phyloP scores from a whole-genome alignment of 2,113 vertebrate genomes.

The Clarias batrachus region DNA sequence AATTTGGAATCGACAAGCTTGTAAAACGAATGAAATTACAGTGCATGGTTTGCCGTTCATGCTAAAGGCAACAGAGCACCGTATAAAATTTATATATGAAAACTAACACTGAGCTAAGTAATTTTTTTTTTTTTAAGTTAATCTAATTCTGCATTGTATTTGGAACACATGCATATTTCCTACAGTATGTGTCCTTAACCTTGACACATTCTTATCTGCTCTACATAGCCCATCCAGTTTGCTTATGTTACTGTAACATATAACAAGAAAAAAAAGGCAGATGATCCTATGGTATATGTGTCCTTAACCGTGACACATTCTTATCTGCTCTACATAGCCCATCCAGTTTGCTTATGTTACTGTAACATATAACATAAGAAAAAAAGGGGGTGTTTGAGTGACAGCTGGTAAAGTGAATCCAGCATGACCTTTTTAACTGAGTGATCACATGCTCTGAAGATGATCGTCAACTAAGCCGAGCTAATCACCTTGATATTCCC shows the following conservation, averaged over 20 bases:
- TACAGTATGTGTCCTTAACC: not conserved
- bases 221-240: not conserved
- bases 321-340: not conserved
- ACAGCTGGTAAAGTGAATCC: conserved; percentile 77
- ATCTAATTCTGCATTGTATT: not conserved
- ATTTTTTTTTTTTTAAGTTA: too few relatives aligned
- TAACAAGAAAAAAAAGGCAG: conserved; percentile 16
- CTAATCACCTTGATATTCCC: conserved; percentile 69
- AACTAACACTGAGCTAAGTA: not conserved
- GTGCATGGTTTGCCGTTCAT: conserved; percentile 51
- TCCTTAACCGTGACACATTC: not conserved
- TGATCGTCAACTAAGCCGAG: conserved; percentile 73
- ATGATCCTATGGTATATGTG: too few relatives aligned
- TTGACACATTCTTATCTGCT: not conserved
- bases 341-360: not conserved
- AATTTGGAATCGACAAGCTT: conserved; percentile 69
- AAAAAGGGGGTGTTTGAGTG: conserved; percentile 64
- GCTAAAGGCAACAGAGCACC: conserved; percentile 21
- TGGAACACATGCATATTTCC: not conserved
- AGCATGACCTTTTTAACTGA: conserved; percentile 77
- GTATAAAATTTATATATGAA: not conserved
- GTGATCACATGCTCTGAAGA: conserved; percentile 72
- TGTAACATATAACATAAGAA: not conserved
- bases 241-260: not conserved
- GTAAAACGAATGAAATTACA: conserved; percentile 62